Percentiles rank a stretch among this genome's conserved stretches.
Evolutionary conservation across 1,140 invertebrate species (phyloP).

Genomic region (Sinonovacula constricta): DNA sequence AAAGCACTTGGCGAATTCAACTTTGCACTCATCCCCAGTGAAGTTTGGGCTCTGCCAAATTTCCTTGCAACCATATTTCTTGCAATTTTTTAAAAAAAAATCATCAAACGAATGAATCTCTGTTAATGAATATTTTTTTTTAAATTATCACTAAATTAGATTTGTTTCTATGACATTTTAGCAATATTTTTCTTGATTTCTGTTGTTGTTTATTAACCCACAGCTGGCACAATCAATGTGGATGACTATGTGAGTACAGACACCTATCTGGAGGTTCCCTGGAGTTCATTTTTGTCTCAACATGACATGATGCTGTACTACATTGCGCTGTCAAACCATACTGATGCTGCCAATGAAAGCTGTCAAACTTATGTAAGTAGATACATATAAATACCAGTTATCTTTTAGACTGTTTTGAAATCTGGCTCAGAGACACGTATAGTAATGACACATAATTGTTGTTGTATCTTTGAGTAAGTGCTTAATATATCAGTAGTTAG

Average conservation of each 20-base stretch:
- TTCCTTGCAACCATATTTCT: background rate
- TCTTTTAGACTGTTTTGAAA: no score
- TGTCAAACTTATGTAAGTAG: conserved; percentile 65
- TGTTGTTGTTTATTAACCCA: background rate
- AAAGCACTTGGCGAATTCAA: background rate
- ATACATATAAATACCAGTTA: no score
- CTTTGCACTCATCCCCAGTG: no score
- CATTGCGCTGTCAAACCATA: conserved; percentile 56
- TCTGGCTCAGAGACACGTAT: no score
- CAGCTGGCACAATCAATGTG: conserved; percentile 58
- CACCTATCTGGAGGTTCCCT: conserved; percentile 49
- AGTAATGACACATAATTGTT: no score
- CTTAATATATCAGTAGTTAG: no score
- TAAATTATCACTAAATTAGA: background rate
- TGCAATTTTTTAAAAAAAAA: background rate
- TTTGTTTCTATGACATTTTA: background rate
- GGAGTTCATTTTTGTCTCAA: conserved; percentile 59
- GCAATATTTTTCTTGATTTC: background rate
- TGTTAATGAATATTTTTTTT: background rate
- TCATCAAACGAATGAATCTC: background rate
- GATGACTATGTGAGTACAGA: conserved; percentile 37
- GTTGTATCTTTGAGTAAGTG: no score
- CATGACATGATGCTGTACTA: conserved; percentile 65
- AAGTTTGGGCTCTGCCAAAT: no score
- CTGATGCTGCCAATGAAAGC: conserved; percentile 37